phyloP scores from a whole-genome alignment of 1,140 invertebrate genomes.

The Apis cerana region DNA sequence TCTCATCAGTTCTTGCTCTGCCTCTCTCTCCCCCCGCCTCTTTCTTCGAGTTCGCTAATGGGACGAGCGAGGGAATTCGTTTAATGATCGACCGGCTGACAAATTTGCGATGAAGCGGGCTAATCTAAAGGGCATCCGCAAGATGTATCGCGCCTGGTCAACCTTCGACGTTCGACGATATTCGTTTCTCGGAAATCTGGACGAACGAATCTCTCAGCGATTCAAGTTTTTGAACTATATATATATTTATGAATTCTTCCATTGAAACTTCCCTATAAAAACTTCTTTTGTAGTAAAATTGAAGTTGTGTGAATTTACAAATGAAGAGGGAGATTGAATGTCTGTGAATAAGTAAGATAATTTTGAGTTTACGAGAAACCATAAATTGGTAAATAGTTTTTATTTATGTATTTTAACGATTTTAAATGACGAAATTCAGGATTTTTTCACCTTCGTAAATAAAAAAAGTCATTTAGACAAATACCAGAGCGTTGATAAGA shows the following conservation, averaged over 20 bases:
- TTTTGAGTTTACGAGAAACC: constrained; percentile 12
- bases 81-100: constrained; percentile 37
- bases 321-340: background rate
- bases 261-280: too few relatives aligned
- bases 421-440: too few relatives aligned
- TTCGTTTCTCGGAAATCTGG: constrained; percentile 1
- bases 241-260: too few relatives aligned
- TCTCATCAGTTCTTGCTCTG: background rate
- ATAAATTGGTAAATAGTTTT: background rate
- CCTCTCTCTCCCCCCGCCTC: too few relatives aligned
- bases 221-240: too few relatives aligned
- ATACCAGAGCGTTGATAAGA: too few relatives aligned
- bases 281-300: too few relatives aligned
- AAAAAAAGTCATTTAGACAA: too few relatives aligned
- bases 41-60: background rate
- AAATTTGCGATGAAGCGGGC: constrained; percentile 32
- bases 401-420: too few relatives aligned
- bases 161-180: background rate
- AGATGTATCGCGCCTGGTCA: background rate
- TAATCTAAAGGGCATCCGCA: background rate
- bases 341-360: background rate
- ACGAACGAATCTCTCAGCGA: background rate
- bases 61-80: constrained; percentile 30
- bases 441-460: too few relatives aligned
- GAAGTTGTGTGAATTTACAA: too few relatives aligned